phyloP scores from a whole-genome alignment of 1,140 invertebrate genomes.

The Trichoplusia ni region DNA sequence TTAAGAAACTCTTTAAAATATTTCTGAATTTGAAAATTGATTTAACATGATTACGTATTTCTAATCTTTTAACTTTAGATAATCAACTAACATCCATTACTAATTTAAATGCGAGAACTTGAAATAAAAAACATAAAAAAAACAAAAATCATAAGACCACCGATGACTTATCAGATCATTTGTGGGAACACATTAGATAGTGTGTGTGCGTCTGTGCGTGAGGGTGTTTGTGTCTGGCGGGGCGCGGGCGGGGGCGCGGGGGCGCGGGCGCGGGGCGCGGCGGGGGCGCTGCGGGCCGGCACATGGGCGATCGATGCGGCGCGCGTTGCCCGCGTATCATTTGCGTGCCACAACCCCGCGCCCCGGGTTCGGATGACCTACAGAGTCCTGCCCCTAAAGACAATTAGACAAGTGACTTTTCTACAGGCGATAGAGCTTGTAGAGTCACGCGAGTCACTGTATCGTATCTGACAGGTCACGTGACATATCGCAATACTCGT shows the following conservation, averaged over 20 bases:
- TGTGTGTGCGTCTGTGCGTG: slow-evolving; percentile 54
- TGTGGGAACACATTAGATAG: slow-evolving; percentile 75
- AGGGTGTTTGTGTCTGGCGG: slow-evolving; percentile 45
- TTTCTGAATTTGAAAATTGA: too few species aligned
- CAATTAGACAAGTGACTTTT: too few species aligned
- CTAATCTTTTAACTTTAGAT: too few species aligned
- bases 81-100: too few species aligned
- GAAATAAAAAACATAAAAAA: too few species aligned
- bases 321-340: slow-evolving; percentile 71
- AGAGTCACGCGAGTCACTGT: too few species aligned
- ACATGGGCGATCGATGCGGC: slow-evolving; percentile 72
- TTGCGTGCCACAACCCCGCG: slow-evolving; percentile 66
- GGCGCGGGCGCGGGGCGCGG: slow-evolving; percentile 24
- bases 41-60: too few species aligned
- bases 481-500: too few species aligned
- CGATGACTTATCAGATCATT: slow-evolving; percentile 63
- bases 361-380: slow-evolving; percentile 28
- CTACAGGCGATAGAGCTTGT: too few species aligned
- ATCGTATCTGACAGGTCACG: too few species aligned
- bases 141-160: not conserved
- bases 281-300: slow-evolving; percentile 52
- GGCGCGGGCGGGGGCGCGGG: not conserved
- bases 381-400: slow-evolving; percentile 14
- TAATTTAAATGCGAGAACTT: too few species aligned
- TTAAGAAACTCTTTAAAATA: not conserved